Evolutionary conservation across 1,140 invertebrate genomes (phyloP), one percentile per base, ranked within the genome.

Genomic region (Ptiloglossa arizonensis): DNA sequence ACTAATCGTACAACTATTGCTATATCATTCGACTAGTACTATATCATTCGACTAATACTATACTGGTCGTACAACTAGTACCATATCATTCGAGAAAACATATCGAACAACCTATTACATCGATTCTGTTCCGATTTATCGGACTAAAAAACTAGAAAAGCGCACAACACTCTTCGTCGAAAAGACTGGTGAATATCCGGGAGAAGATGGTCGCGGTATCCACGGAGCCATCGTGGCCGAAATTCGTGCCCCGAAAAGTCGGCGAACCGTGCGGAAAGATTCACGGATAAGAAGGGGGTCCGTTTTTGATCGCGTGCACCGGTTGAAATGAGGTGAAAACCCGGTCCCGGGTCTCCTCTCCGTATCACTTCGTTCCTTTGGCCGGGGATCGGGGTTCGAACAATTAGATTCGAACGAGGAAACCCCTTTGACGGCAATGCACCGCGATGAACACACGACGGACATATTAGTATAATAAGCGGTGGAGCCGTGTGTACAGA

Each of bases 351-450:
- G 19, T 32, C n/a, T n/a, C n/a, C n/a, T n/a, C n/a, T n/a, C 66
- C 75, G 46, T 79, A 82, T 79, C 81, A 73, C 48, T 70, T 71
- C 38, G 35, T 38, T 56, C n/a, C 44, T 78, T 82, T 67, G 60
- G 22, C 11, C 27, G n/a, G 6, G 59, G 52, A 70, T 57, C 54
- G 35, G 56, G 13, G 2, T 11, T 24, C 64, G 66, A 60, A 69
- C 81, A 83, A 90, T 90, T 89, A 88, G 80, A 85, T 68, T 86
- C 78, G 80, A 85, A 87, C 84, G 84, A 83, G 82, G 63, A 88
- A 88, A 86, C 82, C 86, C 73, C 82, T 87, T 89, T 87, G 82
- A 87, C 80, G 80, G 77, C 74, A 86, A 87, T 89, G 74, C 80
- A 85, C 83, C 75, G 79, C 59, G 68, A 86, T 83, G 71, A 78